Evolutionary conservation across 2,113 vertebrate genomes (phyloP).

Genomic region (Campylorhamphus procurvoides): DNA sequence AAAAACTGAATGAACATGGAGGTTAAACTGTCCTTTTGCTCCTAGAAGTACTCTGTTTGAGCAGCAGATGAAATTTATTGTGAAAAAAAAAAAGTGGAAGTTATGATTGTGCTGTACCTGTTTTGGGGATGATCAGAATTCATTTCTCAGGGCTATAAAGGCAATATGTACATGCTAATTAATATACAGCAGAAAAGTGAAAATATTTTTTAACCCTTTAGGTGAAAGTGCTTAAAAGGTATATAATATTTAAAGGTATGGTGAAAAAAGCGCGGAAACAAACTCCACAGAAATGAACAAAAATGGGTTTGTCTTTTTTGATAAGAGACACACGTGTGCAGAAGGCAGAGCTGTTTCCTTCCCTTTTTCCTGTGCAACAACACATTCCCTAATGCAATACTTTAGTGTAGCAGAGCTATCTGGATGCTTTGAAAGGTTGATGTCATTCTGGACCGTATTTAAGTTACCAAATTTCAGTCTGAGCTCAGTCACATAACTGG

Average conservation of each 20-base stretch:
- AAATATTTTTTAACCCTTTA: background rate
- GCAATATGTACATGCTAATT: background rate
- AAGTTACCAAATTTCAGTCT: background rate
- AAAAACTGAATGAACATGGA: constrained; percentile 46
- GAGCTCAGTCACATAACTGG: background rate
- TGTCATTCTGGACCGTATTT: background rate
- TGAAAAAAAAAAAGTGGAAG: background rate
- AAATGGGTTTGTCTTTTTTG: background rate
- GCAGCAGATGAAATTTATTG: background rate
- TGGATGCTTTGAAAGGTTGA: background rate
- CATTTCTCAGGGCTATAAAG: background rate
- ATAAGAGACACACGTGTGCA: background rate
- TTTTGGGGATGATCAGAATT: background rate
- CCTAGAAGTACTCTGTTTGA: constrained; percentile 3
- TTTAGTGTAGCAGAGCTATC: background rate
- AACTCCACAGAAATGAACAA: background rate
- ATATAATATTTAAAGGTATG: background rate
- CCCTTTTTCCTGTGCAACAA: background rate
- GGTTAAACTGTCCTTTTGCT: constrained; percentile 41
- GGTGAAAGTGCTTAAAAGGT: background rate
- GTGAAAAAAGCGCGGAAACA: background rate
- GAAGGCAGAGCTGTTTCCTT: background rate
- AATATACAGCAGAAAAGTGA: background rate
- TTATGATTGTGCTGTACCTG: background rate
- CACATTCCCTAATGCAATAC: background rate